Conservation (phyloP, 2,113 vertebrate genomes). For the Scolopax mira region DNA sequence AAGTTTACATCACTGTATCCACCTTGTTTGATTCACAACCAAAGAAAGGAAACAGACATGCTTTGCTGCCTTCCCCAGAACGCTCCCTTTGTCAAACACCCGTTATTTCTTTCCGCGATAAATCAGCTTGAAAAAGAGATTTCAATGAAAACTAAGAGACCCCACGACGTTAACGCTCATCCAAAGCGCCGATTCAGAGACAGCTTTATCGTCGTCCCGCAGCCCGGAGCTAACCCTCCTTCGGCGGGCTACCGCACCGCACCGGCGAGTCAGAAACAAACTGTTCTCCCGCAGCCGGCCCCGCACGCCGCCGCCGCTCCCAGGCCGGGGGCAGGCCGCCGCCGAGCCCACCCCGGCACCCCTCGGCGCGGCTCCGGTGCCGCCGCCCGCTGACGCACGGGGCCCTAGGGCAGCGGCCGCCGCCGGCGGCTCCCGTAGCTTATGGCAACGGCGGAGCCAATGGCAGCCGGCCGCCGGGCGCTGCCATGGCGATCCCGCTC, state of each 20-base stretch:
- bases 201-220: rapidly evolving
- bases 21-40: not conserved
- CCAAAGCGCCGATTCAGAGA: rapidly evolving
- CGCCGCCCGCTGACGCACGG: constrained; percentile 6
- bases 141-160: rapidly evolving
- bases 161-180: rapidly evolving
- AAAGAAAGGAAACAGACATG: rapidly evolving
- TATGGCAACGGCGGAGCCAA: constrained; percentile 87
- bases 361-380: not conserved
- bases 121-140: not conserved
- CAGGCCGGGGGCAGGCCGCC: rapidly evolving
- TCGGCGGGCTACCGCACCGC: not conserved
- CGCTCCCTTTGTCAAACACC: not conserved
- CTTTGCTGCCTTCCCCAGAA: not conserved
- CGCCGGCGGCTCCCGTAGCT: constrained; percentile 74
- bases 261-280: not conserved
- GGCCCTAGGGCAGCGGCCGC: constrained; percentile 16
- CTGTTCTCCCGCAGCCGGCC: rapidly evolving
- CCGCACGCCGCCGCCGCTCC: not conserved
- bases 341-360: not conserved
- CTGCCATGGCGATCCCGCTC: constrained; percentile 83
- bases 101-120: not conserved
- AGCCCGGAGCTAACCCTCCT: rapidly evolving
- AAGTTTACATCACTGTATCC: not conserved
- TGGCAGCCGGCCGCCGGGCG: constrained; percentile 72